Evolutionary conservation across 2,888 invertebrate genomes (phyloP), one percentile per base, ranked within the genome.

Genomic region (Aphidoletes aphidimyza): DNA sequence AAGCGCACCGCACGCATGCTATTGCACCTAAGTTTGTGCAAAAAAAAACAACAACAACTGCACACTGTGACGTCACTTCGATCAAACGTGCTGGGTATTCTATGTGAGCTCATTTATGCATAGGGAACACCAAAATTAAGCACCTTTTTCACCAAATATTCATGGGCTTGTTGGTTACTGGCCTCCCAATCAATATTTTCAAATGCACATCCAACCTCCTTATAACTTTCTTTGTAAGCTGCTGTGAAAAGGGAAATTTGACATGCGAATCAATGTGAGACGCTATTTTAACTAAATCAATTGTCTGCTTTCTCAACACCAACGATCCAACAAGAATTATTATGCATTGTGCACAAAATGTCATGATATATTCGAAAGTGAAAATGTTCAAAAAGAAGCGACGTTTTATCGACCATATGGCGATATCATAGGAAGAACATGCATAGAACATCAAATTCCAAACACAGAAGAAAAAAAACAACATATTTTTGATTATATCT

Each of bases 321-420:
- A 14, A 9, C 54, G 54, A 11, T n/a, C 22, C n/a, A 26, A n/a
- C 54, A 26, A 54, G 0, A 26, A 26, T 8, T 22, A 54, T 22
- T n/a, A 54, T 26, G 54, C 54, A 26, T 54, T 26, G 5, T 9
- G 5, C 26, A 54, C 5, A 47, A 6, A 42, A 9, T 42, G 6
- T 42, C 22, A 26, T 54, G 22, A 54, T 54, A 54, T 54, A 26
- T 54, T 54, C 26, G 54, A 54, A 54, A 54, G 54, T 54, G 54
- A 54, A n/a, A n/a, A 54, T 54, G 54, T 5, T 19, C 17, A 47
- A 47, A 47, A 39, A 39, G 11, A 17, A 19, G 19, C 47, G 2
- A 47, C 19, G 26, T 22, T 54, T 8, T 22, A 54, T 26, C 1
- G 6, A 54, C 54, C 54, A 54, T 54, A 54, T 54, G 54, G n/a